Evolutionary conservation across 2,797 vertebrate species (phyloP).

Genomic region (Silurus aristotelis): DNA sequence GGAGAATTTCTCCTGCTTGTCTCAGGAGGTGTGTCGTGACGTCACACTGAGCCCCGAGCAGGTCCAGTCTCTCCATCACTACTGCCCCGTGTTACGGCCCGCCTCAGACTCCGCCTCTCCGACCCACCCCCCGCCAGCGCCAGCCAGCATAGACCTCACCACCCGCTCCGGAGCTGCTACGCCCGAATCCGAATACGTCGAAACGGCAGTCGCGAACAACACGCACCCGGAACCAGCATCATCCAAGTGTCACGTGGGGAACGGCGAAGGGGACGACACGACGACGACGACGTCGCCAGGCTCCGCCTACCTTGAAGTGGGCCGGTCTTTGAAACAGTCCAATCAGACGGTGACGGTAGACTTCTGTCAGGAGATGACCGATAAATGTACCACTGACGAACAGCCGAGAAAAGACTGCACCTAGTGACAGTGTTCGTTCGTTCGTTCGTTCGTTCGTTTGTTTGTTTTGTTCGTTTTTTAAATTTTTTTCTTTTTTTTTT

Average conservation of each 20-base stretch:
- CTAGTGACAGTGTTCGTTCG: conserved; percentile 70
- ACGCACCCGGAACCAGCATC: conserved; percentile 74
- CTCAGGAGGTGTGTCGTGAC: conserved; percentile 95
- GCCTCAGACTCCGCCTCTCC: conserved; percentile 63
- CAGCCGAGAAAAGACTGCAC: conserved; percentile 94
- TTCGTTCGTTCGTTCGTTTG: not conserved
- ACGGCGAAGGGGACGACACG: conserved; percentile 40
- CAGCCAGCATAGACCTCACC: conserved; percentile 84
- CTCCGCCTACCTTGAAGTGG: conserved; percentile 78
- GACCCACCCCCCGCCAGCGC: conserved; percentile 66
- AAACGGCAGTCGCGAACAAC: conserved; percentile 76
- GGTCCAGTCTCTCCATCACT: conserved; percentile 93
- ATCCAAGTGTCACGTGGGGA: conserved; percentile 64
- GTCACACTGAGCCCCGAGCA: conserved; percentile 95
- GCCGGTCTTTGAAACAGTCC: conserved; percentile 81
- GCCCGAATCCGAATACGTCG: conserved; percentile 81
- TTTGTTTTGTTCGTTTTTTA: conserved; percentile 63
- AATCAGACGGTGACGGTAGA: conserved; percentile 96
- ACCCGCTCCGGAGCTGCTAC: conserved; percentile 74
- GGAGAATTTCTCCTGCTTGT: conserved; percentile 98
- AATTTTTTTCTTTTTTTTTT: conserved; percentile 63
- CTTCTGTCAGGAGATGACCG: conserved; percentile 99
- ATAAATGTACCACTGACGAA: conserved; percentile 98
- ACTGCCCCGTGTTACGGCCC: conserved; percentile 91
- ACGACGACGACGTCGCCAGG: conserved; percentile 28